Percentiles rank a stretch among this genome's conserved stretches.
Conservation (phyloP, 2,888 invertebrate genomes). For the Pandemis heparana region DNA sequence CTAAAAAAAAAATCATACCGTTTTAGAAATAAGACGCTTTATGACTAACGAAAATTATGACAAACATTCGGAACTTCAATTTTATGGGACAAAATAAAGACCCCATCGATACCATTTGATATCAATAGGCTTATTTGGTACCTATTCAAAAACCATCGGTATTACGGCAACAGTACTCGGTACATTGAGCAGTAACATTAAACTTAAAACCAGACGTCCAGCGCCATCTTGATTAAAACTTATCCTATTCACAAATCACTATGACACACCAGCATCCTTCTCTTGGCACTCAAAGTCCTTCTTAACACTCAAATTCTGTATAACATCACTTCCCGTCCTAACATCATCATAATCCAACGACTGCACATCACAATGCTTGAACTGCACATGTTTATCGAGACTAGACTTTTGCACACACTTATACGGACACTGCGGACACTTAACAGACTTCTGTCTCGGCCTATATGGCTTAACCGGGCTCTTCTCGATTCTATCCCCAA, state of each 20-base stretch:
- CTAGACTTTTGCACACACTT: slow-evolving; percentile 79
- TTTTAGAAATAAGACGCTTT: too few relatives aligned
- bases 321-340: slow-evolving; percentile 51
- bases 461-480: slow-evolving; percentile 71
- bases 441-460: slow-evolving; percentile 76
- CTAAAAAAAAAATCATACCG: too few relatives aligned
- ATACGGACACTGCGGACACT: slow-evolving; percentile 75
- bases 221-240: slow-evolving; percentile 15
- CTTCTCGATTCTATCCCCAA: slow-evolving; percentile 66
- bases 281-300: slow-evolving; percentile 51
- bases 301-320: slow-evolving; percentile 70
- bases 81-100: too few relatives aligned
- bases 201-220: not conserved
- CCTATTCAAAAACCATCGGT: too few relatives aligned
- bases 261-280: slow-evolving; percentile 22
- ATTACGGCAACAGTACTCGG: too few relatives aligned
- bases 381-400: slow-evolving; percentile 78
- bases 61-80: too few relatives aligned
- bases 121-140: too few relatives aligned
- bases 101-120: too few relatives aligned
- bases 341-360: slow-evolving; percentile 47
- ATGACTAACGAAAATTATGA: too few relatives aligned
- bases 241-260: slow-evolving; percentile 10
- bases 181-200: not conserved
- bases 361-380: slow-evolving; percentile 66